These are phyloP conservation scores for Melanostoma mellinum DNA, from an alignment of 2,888 invertebrate genomes.

Conservation along the genomic window DNA sequence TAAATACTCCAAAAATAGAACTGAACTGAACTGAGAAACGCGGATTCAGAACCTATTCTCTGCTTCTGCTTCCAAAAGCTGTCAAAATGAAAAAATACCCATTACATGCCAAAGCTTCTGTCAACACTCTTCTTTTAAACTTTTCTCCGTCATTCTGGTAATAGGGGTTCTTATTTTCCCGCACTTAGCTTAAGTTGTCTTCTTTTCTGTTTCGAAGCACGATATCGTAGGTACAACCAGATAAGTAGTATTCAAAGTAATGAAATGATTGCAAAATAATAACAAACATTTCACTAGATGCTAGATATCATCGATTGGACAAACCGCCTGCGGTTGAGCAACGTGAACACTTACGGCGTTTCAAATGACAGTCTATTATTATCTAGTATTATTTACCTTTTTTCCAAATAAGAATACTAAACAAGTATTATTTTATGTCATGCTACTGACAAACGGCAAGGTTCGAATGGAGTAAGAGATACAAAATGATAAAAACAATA, in stretches of 20 bases:
- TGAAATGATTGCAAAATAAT: not conserved
- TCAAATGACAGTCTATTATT: conserved; percentile 2
- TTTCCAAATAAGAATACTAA: not conserved
- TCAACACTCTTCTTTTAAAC: conserved; percentile 48
- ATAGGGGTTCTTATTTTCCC: conserved; percentile 32
- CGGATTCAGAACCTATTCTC: too few relatives aligned
- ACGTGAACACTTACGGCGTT: conserved; percentile 15
- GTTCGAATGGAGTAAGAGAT: not conserved
- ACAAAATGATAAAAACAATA: not conserved
- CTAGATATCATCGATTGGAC: not conserved
- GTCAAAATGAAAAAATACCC: conserved; percentile 21
- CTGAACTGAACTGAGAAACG: too few relatives aligned
- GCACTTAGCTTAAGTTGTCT: conserved; percentile 37
- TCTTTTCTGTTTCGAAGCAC: not conserved
- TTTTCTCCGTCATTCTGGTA: conserved; percentile 27
- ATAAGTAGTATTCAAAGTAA: not conserved
- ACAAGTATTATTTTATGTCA: not conserved
- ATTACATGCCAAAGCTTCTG: conserved; percentile 29
- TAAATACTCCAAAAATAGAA: too few relatives aligned
- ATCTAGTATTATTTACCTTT: conserved; percentile 56
- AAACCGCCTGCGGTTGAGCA: conserved; percentile 9
- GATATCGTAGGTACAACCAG: not conserved
- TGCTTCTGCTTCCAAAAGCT: not conserved
- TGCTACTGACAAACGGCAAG: too few relatives aligned
- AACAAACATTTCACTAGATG: conserved; percentile 37